These are phyloP conservation scores for Varanus salvator DNA, from an alignment of 2,113 vertebrate species.

Conservation along the genomic window DNA sequence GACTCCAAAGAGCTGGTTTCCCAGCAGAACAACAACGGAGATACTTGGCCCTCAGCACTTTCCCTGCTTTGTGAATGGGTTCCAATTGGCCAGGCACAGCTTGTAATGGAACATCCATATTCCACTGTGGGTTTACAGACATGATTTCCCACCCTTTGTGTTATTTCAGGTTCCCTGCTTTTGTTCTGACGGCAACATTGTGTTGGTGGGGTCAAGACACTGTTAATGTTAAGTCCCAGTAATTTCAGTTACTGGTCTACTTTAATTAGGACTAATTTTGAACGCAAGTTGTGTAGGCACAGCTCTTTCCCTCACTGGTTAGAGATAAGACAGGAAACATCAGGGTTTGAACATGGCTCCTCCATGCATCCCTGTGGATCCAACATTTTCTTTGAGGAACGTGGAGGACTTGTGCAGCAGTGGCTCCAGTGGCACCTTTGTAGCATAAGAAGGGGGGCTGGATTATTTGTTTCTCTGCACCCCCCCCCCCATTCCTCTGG, in stretches of 20 bases:
- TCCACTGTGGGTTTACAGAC: not conserved
- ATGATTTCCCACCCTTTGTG: too few species aligned
- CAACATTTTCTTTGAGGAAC: not conserved
- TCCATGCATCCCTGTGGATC: not conserved
- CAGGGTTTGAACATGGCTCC: too few species aligned
- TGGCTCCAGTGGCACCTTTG: not conserved
- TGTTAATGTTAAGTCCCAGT: too few species aligned
- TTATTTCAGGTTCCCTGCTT: not conserved
- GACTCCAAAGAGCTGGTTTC: not conserved
- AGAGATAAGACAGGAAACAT: not conserved
- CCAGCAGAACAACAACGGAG: not conserved
- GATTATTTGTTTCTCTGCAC: not conserved
- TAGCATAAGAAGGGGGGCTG: not conserved
- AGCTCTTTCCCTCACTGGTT: not conserved
- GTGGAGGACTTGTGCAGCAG: not conserved
- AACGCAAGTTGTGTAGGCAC: too few species aligned
- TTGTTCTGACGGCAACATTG: too few species aligned
- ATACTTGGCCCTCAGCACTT: not conserved
- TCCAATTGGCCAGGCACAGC: too few species aligned
- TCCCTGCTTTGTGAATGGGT: not conserved
- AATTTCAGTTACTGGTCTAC: too few species aligned
- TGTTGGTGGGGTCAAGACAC: too few species aligned
- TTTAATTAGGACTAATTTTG: too few species aligned
- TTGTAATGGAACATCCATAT: not conserved
- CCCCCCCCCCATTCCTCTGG: not conserved